Evolutionary conservation across 2,113 vertebrate genomes (phyloP).

Genomic region (Hepsetus odoe): DNA sequence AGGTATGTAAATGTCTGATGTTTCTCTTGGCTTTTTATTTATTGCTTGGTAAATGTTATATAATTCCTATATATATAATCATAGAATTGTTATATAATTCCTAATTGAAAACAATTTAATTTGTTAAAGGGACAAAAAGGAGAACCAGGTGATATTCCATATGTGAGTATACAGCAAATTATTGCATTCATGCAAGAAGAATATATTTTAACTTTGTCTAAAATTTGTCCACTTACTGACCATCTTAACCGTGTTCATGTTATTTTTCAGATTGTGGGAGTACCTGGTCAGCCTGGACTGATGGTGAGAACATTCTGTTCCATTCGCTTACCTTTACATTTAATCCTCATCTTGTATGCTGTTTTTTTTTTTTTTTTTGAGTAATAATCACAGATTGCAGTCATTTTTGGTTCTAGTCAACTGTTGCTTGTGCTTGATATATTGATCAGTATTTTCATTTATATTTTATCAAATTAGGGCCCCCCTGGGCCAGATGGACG

Average conservation of each 20-base stretch:
- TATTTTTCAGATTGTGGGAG: constrained; percentile 49
- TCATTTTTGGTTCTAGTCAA: neutral
- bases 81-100: neutral
- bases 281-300: constrained; percentile 48
- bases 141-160: constrained; percentile 92
- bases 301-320: constrained; percentile 30
- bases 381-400: neutral
- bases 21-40: neutral
- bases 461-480: constrained; percentile 75
- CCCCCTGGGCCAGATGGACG: constrained; percentile 88
- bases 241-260: neutral
- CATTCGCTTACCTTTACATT: neutral
- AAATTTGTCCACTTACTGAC: neutral
- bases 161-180: constrained; percentile 78
- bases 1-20: constrained; percentile 21
- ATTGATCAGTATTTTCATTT: neutral
- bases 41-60: too few species aligned
- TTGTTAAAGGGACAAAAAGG: constrained; percentile 90
- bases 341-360: neutral
- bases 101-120: neutral
- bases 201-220: neutral
- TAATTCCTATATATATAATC: too few species aligned
- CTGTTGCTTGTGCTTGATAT: too few species aligned
- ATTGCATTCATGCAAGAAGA: neutral
- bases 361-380: too few species aligned